These are phyloP conservation scores for Hipposideros armiger DNA, from an alignment of 2,113 vertebrate species.

Conservation along the genomic window DNA sequence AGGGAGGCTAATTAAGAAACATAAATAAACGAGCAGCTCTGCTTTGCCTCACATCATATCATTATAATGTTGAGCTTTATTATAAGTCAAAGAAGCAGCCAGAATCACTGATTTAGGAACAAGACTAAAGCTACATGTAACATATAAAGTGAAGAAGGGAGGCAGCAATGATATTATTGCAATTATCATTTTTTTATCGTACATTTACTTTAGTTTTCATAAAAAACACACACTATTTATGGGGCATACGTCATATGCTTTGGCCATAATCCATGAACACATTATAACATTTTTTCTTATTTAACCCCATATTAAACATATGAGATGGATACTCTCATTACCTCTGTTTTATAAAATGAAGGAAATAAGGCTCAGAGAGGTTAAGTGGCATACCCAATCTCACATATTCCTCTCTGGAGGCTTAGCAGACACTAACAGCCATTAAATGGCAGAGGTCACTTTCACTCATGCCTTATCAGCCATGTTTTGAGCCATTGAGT, in stretches of 20 bases:
- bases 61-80: slow-evolving; percentile 5
- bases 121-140: not conserved
- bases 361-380: not conserved
- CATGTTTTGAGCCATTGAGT: not conserved
- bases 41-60: slow-evolving; percentile 57
- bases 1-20: slow-evolving; percentile 68
- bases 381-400: not conserved
- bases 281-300: not conserved
- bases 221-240: not conserved
- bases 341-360: not conserved
- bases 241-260: not conserved
- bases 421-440: not conserved
- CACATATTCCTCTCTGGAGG: not conserved
- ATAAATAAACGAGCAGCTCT: slow-evolving; percentile 64
- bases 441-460: not conserved
- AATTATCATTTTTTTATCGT: slow-evolving; percentile 33
- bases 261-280: not conserved
- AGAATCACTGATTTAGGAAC: not conserved
- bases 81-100: not conserved
- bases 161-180: not conserved
- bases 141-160: not conserved
- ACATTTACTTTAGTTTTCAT: not conserved
- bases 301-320: not conserved
- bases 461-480: not conserved
- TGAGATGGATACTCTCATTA: not conserved